Evolutionary conservation across 2,797 vertebrate genomes (phyloP), one percentile per base, ranked within the genome.

Genomic region (Momotus momota): DNA sequence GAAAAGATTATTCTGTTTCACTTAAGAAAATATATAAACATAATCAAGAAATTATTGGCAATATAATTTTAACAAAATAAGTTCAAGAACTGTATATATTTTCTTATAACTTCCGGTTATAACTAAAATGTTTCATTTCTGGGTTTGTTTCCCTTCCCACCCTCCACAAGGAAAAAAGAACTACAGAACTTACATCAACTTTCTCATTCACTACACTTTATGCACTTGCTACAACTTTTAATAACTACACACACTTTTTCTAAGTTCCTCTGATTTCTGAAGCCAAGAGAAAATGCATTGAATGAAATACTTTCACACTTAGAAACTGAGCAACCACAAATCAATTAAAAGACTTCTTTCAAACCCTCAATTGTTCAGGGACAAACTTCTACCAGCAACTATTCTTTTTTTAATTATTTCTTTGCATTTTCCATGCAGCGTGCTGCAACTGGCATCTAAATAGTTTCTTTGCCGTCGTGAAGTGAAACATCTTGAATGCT

Each of bases 401-500:
- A 95, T 95, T 97, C 95, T 95, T 95, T 97, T 96, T 96, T 67
- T 96, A 19, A 97, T 97, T 96, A 97, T 96, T 98, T 97, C 95
- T 96, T 91, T 91, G 93, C 88, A 93, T 97, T 98, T 98, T 97
- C 96, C 97, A 97, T 92, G 96, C 95, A 97, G 94, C 88, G 62
- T 97, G 93, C 94, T 96, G 94, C 97, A 97, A 98, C 96, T 97
- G 95, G 98, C 97, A 98, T 97, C 97, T 98, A 98, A 98, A 98
- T 96, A 98, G 98, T 97, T 98, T 96, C 98, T 98, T 97, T 98
- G 97, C 98, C 46, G 12, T 97, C 92, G 4, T 93, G 97, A 97
- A 97, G 89, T 94, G 97, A 98, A 98, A 98, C 97, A 98, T 98
- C 98, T 97, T 98, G 98, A 98, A 98, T 98, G 98, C 98, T 98